Base-by-base conservation (phyloP, 1,140 invertebrate genomes). In the Rhyacophila brunnea region DNA sequence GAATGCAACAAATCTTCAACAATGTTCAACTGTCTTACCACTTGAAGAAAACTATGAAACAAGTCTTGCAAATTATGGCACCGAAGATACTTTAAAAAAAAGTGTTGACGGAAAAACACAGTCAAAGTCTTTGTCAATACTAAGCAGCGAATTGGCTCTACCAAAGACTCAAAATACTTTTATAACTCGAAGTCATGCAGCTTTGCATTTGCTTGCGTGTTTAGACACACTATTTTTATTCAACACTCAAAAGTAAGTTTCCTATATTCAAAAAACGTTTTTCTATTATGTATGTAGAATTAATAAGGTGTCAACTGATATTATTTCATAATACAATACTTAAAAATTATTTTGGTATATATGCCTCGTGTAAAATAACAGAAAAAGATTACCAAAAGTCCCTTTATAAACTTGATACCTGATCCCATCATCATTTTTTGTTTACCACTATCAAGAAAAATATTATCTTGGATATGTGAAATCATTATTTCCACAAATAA, bases 201-300 rank as follows among this genome's bases (percentile, higher is more conserved):
- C 93, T 1, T 83, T 96, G 14, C 90, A 96, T 80, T 78, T 97
- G 44, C 73, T 97, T 17, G 91, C 89, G 11, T 95, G 91, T 72
- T 79, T 98, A 64, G 94, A 97, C 69, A 94, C 93, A 0, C 77
- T 96, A 5, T 92, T 91, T 0, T 85, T 88, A 50, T 88, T 88
- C 0, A 87, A 94, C 68, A 86, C 91, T 67, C 82, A 86, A 42
- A 88, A 87, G 71, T 79, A 70, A 58, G 61, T 64, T 11, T 42
- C 18, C 9, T 5, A 28, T 28, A 28, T 28, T 28, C n/a, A n/a
- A n/a, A n/a, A n/a, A n/a, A 15, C 20, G 18, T 43, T 2, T 43
- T n/a, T 15, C 18, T 14, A 15, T 4, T 43, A 14, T 43, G 10
- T 1, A 43, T 43, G 14, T 1, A 43, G 18, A 4, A 43, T n/a